Base-by-base conservation (phyloP, 2,888 invertebrate genomes). In the Drosophila macrospina region DNA sequence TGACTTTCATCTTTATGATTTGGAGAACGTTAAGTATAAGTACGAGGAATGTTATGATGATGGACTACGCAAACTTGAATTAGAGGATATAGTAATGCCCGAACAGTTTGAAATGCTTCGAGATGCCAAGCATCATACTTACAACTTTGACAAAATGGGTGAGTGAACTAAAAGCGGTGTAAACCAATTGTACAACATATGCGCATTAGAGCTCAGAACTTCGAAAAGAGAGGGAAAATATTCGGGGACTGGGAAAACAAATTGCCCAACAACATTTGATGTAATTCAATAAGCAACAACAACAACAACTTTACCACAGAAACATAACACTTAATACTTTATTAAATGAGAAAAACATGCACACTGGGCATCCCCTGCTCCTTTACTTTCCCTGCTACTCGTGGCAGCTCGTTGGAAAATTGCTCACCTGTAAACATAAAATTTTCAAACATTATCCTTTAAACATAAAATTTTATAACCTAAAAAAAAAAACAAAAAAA, bases 71-170 rank as follows among this genome's bases (percentile, higher is more conserved):
- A 71, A 74, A 2, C 42, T 89, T 6, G 48, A 83, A 24, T 50
- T 89, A 32, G 74, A 89, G 50, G 89, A 91, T 50, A 89, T 92
- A 61, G 62, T 81, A 8, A 80, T 92, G 88, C 91, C 91, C 5
- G 73, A 83, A 32, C 84, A 86, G 68, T 91, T 92, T 24, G 86
- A 90, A 70, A 75, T 87, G 76, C 72, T 92, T 32, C 86, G 85
- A 39, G 84, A 91, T 54, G 87, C 85, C 60, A 89, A 89, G 37
- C 51, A 84, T n/a, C 84, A 90, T 45, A 71, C 74, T 15, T 92
- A 88, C 69, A 88, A 90, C 50, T 91, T 92, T 60, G 69, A 90
- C 52, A 51, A 36, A 5, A 51, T 26, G 62, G 90, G 91, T 90
- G 42, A 89, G 88, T 70, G 6, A 24, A 39, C 13, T 30, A 44